Evolutionary conservation across 2,113 vertebrate species (phyloP).

Genomic region (Catharus bicknelli): DNA sequence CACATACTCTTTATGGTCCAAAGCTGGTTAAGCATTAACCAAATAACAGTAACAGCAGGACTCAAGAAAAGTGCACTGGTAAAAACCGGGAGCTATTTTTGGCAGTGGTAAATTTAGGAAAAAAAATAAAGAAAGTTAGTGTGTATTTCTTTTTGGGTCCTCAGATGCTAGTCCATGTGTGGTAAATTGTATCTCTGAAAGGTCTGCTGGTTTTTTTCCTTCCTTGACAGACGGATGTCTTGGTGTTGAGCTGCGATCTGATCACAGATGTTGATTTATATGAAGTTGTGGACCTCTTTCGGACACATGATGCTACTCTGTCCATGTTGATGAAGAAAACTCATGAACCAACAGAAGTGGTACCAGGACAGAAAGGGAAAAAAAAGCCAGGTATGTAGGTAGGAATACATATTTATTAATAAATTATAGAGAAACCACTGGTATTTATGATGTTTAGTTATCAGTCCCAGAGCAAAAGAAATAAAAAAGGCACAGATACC

Average conservation of each 20-base stretch:
- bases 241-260: constrained; percentile 94
- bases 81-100: background rate
- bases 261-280: constrained; percentile 94
- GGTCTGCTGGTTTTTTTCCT: background rate
- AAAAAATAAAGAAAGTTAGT: background rate
- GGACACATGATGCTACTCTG: constrained; percentile 91
- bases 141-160: background rate
- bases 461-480: background rate
- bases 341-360: constrained; percentile 84
- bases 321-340: constrained; percentile 95
- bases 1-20: background rate
- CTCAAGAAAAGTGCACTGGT: background rate
- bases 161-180: background rate
- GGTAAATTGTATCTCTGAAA: constrained; percentile 3
- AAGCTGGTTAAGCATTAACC: background rate
- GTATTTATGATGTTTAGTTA: background rate
- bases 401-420: background rate
- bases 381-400: constrained; percentile 87
- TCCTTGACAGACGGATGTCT: constrained; percentile 86
- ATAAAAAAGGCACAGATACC: background rate
- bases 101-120: background rate
- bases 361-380: constrained; percentile 95
- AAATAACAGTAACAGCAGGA: background rate
- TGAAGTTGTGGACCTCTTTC: constrained; percentile 95
- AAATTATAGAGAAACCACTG: background rate